phyloP scores from a whole-genome alignment of 1,140 invertebrate genomes.

The Nephotettix cincticeps region DNA sequence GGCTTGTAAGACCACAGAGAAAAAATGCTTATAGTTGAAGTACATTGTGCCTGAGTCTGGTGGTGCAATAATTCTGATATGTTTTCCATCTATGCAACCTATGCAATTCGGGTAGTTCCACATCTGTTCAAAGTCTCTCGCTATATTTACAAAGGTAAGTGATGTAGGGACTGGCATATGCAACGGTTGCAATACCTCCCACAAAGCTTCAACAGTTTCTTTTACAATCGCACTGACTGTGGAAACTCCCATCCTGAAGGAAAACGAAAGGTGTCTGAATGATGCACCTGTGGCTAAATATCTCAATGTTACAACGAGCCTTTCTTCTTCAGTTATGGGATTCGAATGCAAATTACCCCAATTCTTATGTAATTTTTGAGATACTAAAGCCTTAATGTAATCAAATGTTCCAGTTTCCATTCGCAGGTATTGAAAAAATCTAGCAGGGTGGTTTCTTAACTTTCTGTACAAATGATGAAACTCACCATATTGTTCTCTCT shows the following conservation, averaged over 20 bases:
- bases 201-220: constrained; percentile 30
- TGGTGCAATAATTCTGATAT: constrained; percentile 46
- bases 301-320: no score
- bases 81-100: constrained; percentile 48
- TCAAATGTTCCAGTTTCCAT: no score
- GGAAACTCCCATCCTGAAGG: constrained; percentile 29
- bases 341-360: no score
- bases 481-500: no score
- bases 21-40: constrained; percentile 51
- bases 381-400: no score
- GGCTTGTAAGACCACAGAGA: constrained; percentile 51
- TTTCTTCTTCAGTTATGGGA: no score
- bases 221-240: constrained; percentile 31
- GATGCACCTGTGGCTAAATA: not conserved
- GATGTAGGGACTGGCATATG: constrained; percentile 4
- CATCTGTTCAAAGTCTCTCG: constrained; percentile 22
- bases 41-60: constrained; percentile 44
- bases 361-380: no score
- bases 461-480: no score
- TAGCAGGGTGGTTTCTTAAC: no score
- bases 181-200: constrained; percentile 1
- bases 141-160: not conserved
- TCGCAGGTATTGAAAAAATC: no score
- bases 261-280: constrained; percentile 33
- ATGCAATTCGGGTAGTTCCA: constrained; percentile 40